Evolutionary conservation across 2,888 invertebrate species (phyloP), one percentile per base, ranked within the genome.

Genomic region (Cerastis leucographa): DNA sequence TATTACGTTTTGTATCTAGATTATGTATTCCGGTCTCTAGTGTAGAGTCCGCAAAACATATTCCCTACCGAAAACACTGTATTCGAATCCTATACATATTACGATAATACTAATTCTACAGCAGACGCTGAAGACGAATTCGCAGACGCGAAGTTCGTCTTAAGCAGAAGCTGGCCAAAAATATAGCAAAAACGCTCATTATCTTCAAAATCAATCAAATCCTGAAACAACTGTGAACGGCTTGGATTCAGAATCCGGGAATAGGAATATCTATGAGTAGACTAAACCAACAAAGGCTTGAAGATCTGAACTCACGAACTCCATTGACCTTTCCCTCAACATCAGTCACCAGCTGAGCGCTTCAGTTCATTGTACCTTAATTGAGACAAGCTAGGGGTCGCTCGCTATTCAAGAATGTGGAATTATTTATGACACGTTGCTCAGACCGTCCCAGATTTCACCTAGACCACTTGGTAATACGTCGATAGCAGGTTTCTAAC

Each of bases 391-490:
- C 54, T n/a, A 71, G 74, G 65, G 74, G 62, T 74, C 71, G 78
- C 46, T 80, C 69, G 71, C 25, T 71, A 61, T 72, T 74, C 72
- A 71, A 68, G 62, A 79, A 67, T 74, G 61, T 68, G 25, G 71
- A 65, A 70, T 75, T 64, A 77, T 86, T 76, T 71, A 66, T 80
- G 73, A 76, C 51, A 69, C 56, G 71, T 70, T 62, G 66, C 73
- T 65, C 51, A 61, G 78, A 74, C 71, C 69, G 87, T 74, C 77
- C 83, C 54, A 87, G 79, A 87, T 85, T 83, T 85, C 62, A 76
- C 71, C 44, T 66, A 66, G 69, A 75, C 46, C 51, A 71, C 65
- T 61, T 35, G n/a, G n/a, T 78, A 83, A 78, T 83, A 82, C 76
- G 44, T 62, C 25, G 81, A 67, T 74, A 71, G 64, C 76, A 44